Evolutionary conservation across 2,888 invertebrate genomes (phyloP), one percentile per base, ranked within the genome.

Genomic region (Nephrotoma flavescens): DNA sequence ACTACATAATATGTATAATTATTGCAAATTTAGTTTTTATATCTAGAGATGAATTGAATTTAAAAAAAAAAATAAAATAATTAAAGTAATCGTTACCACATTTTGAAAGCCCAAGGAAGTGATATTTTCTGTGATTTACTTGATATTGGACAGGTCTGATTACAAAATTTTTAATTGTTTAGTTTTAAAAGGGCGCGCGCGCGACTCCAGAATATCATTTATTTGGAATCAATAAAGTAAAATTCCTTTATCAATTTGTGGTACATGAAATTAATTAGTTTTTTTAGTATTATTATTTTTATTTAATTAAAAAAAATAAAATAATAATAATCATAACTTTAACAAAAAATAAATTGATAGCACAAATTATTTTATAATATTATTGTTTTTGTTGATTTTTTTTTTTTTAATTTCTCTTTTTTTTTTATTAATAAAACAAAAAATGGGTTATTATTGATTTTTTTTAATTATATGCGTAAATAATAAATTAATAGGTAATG

Each of bases 401-500:
- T 71, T 71, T 31, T 71, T 71, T 31, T 71, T 71, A 71, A 71
- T 71, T 71, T 52, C 15, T 52, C 31, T 52, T 71, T 71, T 52
- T n/a, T 52, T 71, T 71, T 71, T 71, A 71, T 71, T 31, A 71
- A 71, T 71, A 71, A 71, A 71, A 71, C 71, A 71, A 86, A 86
- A 87, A 87, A 42, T 86, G 86, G 41, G 41, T 41, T 84, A 42
- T 84, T 84, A 84, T 84, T 84, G 84, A 84, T 84, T 84, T 84
- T 87, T 71, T 71, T 71, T 71, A 71, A 71, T 71, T 71, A 71
- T 31, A 71, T 86, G 47, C 84, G 86, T 86, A 85, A 44, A 85
- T 83, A 83, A 87, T 87, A 87, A 86, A 87, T 42, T 57, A 86
- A 87, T 89, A 89, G 89, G 89, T 89, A 89, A 88, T 90, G 90